Base-by-base conservation (phyloP, 2,888 invertebrate species). In the Nasonia oneida region DNA sequence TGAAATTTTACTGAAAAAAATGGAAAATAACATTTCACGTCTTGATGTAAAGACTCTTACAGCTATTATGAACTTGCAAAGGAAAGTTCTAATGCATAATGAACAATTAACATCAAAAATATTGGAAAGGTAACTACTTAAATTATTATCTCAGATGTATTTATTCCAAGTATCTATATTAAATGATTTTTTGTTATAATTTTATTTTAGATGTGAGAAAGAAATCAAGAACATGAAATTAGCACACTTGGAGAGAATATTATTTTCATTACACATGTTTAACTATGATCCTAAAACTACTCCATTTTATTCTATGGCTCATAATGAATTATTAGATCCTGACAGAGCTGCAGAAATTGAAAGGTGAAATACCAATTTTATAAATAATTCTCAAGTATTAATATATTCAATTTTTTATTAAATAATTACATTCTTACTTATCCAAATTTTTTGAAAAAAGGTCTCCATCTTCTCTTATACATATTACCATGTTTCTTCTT, bases 181-280 rank as follows among this genome's bases (percentile, higher is more conserved):
- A 4, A 42, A 70, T 29, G 6, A 61, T 4, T 33, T 77, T 79
- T 79, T 42, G 5, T 42, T 8, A 42, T 57, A 1, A 71, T 70
- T 82, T 81, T 15, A 10, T 75, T 76, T 37, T 47, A 93, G 94
- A 87, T 94, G 96, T 37, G 91, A 94, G 12, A 89, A 92, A 3
- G 93, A 95, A 50, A 90, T 96, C 0, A 87, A 94, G 3, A 78
- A 90, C 5, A 91, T 95, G 0, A 94, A 97, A 87, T 79, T 97
- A 0, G 97, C 97, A 93, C 97, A 97, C 91, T 93, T 97, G 37
- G 97, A 97, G 92, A 94, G 97, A 89, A 92, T 97, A 15, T 93
- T 95, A 2, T 94, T 96, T 85, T 94, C 95, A 0, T 94, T 95
- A 90, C 95, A 95, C 1, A 94, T 95, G 90, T 96, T 96, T 88